These are phyloP conservation scores for Globicephala melas DNA, from an alignment of 2,113 vertebrate genomes.

Conservation along the genomic window DNA sequence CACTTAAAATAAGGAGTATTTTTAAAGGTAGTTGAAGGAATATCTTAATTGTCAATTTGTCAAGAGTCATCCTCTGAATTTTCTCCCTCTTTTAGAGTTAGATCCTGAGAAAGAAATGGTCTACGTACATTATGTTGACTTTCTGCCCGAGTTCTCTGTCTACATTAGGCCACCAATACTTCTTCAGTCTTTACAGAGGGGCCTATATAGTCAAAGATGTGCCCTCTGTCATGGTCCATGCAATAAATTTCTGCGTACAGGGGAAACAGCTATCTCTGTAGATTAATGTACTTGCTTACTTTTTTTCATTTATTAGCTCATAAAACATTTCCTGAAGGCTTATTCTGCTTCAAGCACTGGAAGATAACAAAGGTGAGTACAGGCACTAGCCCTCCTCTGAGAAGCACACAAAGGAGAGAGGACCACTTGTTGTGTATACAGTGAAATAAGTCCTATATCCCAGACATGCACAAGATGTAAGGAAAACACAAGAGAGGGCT, in stretches of 20 bases:
- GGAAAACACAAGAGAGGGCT: neutral
- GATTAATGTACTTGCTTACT: neutral
- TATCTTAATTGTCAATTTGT: slow-evolving; percentile 5
- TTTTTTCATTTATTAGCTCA: neutral
- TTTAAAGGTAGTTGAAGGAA: neutral
- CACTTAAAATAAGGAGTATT: neutral
- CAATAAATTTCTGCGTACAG: neutral
- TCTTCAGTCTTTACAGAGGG: neutral
- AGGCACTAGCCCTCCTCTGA: neutral
- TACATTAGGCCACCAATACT: neutral
- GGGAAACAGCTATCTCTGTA: neutral
- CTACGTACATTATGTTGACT: neutral
- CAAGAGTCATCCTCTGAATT: neutral
- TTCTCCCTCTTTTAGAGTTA: neutral
- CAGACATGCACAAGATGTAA: neutral
- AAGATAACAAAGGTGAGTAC: neutral
- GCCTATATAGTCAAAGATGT: neutral
- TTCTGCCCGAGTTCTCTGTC: neutral
- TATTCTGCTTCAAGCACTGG: neutral
- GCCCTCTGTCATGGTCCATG: neutral
- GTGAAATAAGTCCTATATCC: neutral
- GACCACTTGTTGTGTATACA: neutral
- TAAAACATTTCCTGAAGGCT: neutral
- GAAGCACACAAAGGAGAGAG: neutral
- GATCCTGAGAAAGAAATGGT: neutral